Percentiles rank a stretch among this genome's conserved stretches.
Evolutionary conservation across 2,888 invertebrate genomes (phyloP).

Genomic region (Aphidius colemani): DNA sequence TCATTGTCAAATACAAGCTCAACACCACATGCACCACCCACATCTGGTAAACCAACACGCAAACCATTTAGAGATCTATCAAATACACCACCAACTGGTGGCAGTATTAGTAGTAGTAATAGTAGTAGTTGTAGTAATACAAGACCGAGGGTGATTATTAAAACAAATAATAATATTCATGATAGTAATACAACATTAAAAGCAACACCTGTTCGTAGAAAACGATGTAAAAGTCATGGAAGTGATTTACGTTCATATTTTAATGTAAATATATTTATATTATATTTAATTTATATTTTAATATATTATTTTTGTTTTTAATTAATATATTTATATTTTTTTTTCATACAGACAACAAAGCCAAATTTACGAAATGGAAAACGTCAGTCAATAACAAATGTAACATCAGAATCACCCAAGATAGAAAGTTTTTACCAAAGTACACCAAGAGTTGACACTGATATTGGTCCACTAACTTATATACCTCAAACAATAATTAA

Average conservation of each 20-base stretch:
- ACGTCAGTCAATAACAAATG: slow-evolving; percentile 50
- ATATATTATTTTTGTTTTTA: background rate
- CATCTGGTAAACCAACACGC: slow-evolving; percentile 38
- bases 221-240: slow-evolving; percentile 54
- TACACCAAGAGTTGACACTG: slow-evolving; percentile 55
- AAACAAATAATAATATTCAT: slow-evolving; percentile 27
- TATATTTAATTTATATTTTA: background rate
- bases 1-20: slow-evolving; percentile 55
- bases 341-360: slow-evolving; percentile 47
- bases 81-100: slow-evolving; percentile 54
- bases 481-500: slow-evolving; percentile 33
- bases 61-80: slow-evolving; percentile 56
- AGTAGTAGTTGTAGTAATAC: slow-evolving; percentile 1
- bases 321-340: background rate
- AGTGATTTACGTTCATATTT: slow-evolving; percentile 55
- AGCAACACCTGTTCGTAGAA: slow-evolving; percentile 45
- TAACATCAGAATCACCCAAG: slow-evolving; percentile 39
- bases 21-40: slow-evolving; percentile 52
- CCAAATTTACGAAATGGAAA: slow-evolving; percentile 50
- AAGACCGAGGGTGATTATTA: slow-evolving; percentile 34
- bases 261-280: slow-evolving; percentile 43
- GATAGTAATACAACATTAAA: slow-evolving; percentile 30
- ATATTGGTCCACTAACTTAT: slow-evolving; percentile 54
- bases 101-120: background rate
- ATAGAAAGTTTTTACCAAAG: slow-evolving; percentile 56